Base-by-base conservation (phyloP, 2,113 vertebrate genomes). In the Pyrgilauda ruficollis region DNA sequence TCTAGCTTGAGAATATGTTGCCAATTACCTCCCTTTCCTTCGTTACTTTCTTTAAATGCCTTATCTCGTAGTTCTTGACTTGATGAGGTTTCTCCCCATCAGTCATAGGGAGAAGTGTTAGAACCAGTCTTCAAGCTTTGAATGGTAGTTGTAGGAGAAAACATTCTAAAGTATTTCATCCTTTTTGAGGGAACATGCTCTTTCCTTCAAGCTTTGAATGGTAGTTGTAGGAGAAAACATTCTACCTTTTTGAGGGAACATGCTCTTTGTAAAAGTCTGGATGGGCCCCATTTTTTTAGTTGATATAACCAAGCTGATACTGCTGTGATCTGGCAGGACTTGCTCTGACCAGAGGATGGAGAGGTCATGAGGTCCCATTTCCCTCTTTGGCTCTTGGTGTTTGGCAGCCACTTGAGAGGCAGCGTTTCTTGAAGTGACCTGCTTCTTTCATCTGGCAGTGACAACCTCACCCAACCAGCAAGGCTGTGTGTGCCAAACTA, bases 271-370 rank as follows among this genome's bases (percentile, higher is more conserved):
- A 20, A 20, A 11, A 49, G 62, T 63, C 28, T 50, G 14, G 12
- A 27, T 66, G 31, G 31, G 4, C 26, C 49, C 66, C 2, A 9
- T 64, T 33, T 8, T 58, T 72, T 47, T 69, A 24, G 1, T 75
- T 2, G 7, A 4, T 63, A 2, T 69, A 58, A 46, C 18, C 7
- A 66, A 77, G 10, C 6, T 20, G 77, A 0, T 8, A 1, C 13
- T 89, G 30, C 37, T 49, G 50, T 66, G 41, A 5, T 89, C 76
- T 87, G 31, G 15, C 11, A 24, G 35, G 43, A 23, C 47, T 46
- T 67, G 2, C 11, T 84, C 26, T 85, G 41, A 53, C 67, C 46
- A 30, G 58, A 46, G 46, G n/a, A 61, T 53, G 2, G 15, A 84
- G 47, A 81, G 39, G 27, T 83, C 28, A 7, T 47, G 33, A 63